A percentile compares a stretch with the other conserved stretches of the same genome.
Evolutionary conservation across 1,140 invertebrate species (phyloP).

Genomic region (Drosophila seguyi): DNA sequence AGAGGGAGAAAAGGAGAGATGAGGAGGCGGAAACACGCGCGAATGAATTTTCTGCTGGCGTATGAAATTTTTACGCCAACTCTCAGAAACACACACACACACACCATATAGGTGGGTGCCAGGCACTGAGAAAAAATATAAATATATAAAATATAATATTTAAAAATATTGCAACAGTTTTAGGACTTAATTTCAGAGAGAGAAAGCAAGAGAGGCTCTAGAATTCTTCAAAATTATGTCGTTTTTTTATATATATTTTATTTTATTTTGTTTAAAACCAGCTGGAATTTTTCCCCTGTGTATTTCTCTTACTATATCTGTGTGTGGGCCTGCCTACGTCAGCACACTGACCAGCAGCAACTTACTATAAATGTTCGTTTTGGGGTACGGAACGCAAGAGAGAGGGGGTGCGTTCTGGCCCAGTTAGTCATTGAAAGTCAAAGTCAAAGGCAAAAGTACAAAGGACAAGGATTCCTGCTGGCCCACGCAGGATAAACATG

Average conservation of each 20-base stretch:
- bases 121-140: neutral
- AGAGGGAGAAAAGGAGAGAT: neutral
- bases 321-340: constrained; percentile 52
- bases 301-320: neutral
- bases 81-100: neutral
- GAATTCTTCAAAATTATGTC: neutral
- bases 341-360: constrained; percentile 58
- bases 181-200: too few relatives aligned
- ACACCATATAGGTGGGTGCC: neutral
- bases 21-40: constrained; percentile 46
- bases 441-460: constrained; percentile 49
- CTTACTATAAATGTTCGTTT: constrained; percentile 1
- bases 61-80: constrained; percentile 69
- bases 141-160: neutral
- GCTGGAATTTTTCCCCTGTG: neutral
- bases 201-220: neutral
- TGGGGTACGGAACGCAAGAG: neutral
- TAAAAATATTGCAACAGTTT: neutral
- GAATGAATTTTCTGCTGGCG: constrained; percentile 74
- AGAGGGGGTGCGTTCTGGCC: neutral
- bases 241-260: neutral
- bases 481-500: constrained; percentile 36
- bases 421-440: constrained; percentile 31
- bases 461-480: constrained; percentile 36
- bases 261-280: neutral